phyloP scores from a whole-genome alignment of 2,113 vertebrate genomes.

The Myrmecophaga tridactyla region DNA sequence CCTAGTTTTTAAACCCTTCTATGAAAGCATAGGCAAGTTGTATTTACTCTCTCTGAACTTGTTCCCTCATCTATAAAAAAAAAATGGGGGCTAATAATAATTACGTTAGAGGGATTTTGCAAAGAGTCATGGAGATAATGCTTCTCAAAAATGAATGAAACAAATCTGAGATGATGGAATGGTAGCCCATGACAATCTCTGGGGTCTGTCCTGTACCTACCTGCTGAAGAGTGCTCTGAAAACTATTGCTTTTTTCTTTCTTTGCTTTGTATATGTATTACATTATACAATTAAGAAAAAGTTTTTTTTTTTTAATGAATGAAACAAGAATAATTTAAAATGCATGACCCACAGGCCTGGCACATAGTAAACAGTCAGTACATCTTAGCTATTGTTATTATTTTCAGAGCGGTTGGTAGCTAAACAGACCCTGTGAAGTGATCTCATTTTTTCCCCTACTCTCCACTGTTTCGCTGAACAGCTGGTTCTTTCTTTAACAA shows the following conservation, averaged over 20 bases:
- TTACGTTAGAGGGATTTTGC: not conserved
- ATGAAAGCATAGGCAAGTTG: not conserved
- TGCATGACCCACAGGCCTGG: not conserved
- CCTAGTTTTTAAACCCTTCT: not conserved
- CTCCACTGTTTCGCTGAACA: not conserved
- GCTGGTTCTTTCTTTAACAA: not conserved
- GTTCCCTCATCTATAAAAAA: not conserved
- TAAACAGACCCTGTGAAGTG: not conserved
- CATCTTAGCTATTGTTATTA: not conserved
- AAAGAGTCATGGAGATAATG: not conserved
- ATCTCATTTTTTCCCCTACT: not conserved
- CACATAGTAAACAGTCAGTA: not conserved
- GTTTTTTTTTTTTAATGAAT: too few relatives aligned
- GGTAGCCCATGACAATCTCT: too few relatives aligned
- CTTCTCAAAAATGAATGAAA: not conserved
- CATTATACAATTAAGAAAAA: too few relatives aligned
- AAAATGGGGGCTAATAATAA: not conserved
- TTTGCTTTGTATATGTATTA: too few relatives aligned
- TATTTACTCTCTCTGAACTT: not conserved
- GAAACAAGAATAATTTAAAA: not conserved
- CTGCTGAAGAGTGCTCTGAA: too few relatives aligned
- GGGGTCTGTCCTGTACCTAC: too few relatives aligned
- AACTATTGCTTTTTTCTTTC: too few relatives aligned
- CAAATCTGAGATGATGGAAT: too few relatives aligned
- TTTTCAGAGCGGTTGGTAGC: not conserved